Evolutionary conservation across 2,113 vertebrate species (phyloP).

Genomic region (Spilogale gracilis): DNA sequence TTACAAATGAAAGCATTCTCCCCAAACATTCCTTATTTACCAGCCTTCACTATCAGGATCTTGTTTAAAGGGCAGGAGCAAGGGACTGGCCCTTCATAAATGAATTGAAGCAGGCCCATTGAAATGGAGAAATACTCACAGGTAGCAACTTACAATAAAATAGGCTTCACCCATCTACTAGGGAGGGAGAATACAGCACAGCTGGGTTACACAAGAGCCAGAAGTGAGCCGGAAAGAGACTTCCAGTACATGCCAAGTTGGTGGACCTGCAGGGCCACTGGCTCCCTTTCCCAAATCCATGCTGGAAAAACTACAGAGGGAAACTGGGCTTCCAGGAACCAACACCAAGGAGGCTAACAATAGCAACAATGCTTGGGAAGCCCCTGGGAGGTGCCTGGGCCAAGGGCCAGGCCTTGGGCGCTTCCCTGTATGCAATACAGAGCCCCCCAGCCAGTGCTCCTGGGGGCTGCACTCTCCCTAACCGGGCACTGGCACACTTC

Average conservation of each 20-base stretch:
- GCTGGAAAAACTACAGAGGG: not conserved
- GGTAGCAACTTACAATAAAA: not conserved
- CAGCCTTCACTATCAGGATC: not conserved
- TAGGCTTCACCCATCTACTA: not conserved
- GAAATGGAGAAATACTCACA: constrained; percentile 14
- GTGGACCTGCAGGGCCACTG: not conserved
- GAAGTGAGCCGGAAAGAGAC: not conserved
- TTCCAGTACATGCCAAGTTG: not conserved
- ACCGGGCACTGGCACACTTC: not conserved
- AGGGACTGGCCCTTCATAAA: not conserved
- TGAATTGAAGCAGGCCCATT: not conserved
- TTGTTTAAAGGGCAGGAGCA: not conserved
- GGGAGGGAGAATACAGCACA: not conserved
- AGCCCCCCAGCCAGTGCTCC: not conserved
- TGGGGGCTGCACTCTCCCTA: not conserved
- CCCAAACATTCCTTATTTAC: not conserved
- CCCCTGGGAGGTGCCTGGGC: not conserved
- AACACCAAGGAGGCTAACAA: not conserved
- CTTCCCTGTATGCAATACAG: not conserved
- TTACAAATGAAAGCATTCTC: not conserved
- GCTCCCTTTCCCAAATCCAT: not conserved
- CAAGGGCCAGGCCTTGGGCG: not conserved
- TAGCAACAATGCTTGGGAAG: not conserved
- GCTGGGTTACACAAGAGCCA: not conserved
- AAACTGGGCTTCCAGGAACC: constrained; percentile 28